phyloP scores from a whole-genome alignment of 2,797 vertebrate species.

The Pseudopleuronectes americanus region DNA sequence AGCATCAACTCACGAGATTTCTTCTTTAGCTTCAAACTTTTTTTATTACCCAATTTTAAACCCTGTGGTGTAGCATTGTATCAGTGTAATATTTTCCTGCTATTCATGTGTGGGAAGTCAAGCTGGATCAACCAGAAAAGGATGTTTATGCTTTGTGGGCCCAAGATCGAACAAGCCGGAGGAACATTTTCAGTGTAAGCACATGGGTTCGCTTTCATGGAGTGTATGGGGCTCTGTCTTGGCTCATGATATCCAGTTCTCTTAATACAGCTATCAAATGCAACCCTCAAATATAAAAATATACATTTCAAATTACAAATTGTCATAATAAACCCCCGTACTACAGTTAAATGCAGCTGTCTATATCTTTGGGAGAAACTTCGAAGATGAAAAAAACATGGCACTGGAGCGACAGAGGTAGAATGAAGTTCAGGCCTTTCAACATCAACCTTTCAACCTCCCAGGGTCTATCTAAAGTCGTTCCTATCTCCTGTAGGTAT shows the following conservation, averaged over 20 bases:
- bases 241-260: not conserved
- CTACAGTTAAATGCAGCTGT: no score
- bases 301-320: not conserved
- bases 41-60: not conserved
- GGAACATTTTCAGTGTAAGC: not conserved
- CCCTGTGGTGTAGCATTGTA: not conserved
- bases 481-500: slow-evolving; percentile 25
- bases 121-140: not conserved
- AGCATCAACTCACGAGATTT: no score
- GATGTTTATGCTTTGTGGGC: not conserved
- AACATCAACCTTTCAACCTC: not conserved
- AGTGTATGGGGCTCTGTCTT: not conserved
- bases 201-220: not conserved
- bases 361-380: not conserved
- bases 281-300: not conserved
- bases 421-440: slow-evolving; percentile 2
- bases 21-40: not conserved
- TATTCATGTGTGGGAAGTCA: slow-evolving; percentile 5
- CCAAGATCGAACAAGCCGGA: not conserved
- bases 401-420: not conserved
- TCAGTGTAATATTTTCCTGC: slow-evolving; percentile 3
- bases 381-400: not conserved
- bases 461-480: slow-evolving; percentile 12
- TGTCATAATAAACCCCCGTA: no score
- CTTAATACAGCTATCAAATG: not conserved